A percentile compares a stretch with the other conserved stretches of the same genome.
phyloP scores from a whole-genome alignment of 2,113 vertebrate genomes.

The Malurus elegans region DNA sequence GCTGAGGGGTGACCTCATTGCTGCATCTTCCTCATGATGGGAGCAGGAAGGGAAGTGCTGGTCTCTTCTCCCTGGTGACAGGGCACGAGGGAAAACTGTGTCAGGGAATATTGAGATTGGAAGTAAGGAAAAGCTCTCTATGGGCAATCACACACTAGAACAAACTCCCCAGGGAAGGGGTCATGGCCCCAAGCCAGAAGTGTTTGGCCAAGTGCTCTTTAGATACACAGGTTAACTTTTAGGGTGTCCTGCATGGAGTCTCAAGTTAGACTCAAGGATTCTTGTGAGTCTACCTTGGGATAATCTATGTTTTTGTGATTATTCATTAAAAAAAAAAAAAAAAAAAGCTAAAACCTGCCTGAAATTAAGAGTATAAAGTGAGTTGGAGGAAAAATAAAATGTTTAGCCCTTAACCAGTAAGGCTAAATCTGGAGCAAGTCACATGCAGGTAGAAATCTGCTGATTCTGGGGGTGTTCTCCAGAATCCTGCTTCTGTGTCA shows the following conservation, averaged over 20 bases:
- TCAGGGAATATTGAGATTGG: background rate
- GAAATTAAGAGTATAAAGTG: background rate
- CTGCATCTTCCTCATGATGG: background rate
- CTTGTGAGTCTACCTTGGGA: background rate
- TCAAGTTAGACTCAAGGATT: accelerated
- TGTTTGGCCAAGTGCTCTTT: background rate
- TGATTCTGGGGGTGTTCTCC: background rate
- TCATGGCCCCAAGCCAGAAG: background rate
- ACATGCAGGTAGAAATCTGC: background rate
- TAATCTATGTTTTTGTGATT: background rate
- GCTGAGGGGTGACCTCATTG: background rate
- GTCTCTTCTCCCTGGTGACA: background rate
- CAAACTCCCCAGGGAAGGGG: background rate
- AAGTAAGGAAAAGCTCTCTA: background rate
- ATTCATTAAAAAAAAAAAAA: background rate
- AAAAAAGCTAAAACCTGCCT: background rate
- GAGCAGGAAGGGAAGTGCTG: background rate
- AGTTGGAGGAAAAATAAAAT: background rate
- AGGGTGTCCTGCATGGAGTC: background rate
- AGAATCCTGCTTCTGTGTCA: background rate
- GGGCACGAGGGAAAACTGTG: background rate
- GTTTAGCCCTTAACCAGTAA: background rate
- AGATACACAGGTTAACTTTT: background rate
- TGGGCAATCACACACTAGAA: background rate
- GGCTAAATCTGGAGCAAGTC: background rate